Percentiles rank a stretch among this genome's conserved stretches.
Evolutionary conservation across 2,888 invertebrate genomes (phyloP).

Genomic region (Tridacna crocea): DNA sequence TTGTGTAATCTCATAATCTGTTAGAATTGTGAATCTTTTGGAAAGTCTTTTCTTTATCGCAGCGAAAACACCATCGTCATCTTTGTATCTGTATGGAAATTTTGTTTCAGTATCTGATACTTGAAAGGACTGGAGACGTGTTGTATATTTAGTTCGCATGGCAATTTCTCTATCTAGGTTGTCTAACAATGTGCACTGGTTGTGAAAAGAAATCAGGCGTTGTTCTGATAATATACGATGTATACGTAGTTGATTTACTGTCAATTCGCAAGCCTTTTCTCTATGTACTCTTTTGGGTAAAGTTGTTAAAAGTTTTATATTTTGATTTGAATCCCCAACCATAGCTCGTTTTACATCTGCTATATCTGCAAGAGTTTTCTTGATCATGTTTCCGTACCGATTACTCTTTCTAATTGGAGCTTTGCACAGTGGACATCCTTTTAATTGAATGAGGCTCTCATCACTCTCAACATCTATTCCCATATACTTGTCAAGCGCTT

Average conservation of each 20-base stretch:
- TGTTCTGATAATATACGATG: conserved; percentile 2
- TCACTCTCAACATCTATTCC: conserved; percentile 10
- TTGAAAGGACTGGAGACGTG: not conserved
- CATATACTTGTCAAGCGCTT: conserved; percentile 75
- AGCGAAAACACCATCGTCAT: not conserved
- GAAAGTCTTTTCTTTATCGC: not conserved
- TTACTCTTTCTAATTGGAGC: conserved; percentile 87
- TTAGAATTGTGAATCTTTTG: conserved; percentile 24
- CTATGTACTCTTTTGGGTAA: no score
- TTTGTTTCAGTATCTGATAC: not conserved
- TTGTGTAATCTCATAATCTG: conserved; percentile 60
- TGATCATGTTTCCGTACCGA: conserved; percentile 87
- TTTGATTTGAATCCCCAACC: not conserved
- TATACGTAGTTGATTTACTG: no score
- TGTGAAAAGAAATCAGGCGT: not conserved
- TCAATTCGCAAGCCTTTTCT: no score
- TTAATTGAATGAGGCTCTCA: conserved; percentile 60
- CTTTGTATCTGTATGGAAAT: not conserved
- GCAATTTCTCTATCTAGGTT: not conserved
- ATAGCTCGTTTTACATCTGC: conserved; percentile 74
- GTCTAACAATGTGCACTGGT: not conserved
- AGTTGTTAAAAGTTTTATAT: no score
- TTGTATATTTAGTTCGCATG: no score
- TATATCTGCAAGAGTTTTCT: conserved; percentile 83
- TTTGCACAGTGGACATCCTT: conserved; percentile 87